A percentile compares a stretch with the other conserved stretches of the same genome.
Evolutionary conservation across 2,113 vertebrate species (phyloP).

Genomic region (Cacatua alba): DNA sequence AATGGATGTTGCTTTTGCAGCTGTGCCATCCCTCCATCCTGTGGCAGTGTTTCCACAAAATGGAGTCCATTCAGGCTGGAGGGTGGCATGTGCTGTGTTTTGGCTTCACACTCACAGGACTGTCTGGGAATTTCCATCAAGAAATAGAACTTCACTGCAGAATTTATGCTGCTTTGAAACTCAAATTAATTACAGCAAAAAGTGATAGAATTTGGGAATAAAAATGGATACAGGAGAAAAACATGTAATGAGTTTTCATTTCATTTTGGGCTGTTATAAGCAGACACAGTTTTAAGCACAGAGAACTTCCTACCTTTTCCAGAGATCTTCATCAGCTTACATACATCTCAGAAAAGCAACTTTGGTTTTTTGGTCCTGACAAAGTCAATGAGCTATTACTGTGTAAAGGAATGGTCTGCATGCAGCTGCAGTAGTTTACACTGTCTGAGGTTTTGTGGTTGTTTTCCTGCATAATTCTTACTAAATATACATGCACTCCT

Average conservation of each 20-base stretch:
- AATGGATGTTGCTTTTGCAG: not conserved
- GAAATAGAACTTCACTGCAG: not conserved
- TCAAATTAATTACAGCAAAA: not conserved
- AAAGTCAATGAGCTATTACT: not conserved
- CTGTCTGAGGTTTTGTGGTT: not conserved
- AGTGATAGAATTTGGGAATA: not conserved
- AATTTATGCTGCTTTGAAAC: not conserved
- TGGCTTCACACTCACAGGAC: not conserved
- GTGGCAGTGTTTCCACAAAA: not conserved
- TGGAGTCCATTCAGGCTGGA: not conserved
- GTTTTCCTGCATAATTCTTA: not conserved
- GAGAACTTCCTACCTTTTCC: not conserved
- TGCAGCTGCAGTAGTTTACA: not conserved
- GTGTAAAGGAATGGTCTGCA: not conserved
- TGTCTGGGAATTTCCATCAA: not conserved
- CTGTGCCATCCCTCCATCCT: not conserved
- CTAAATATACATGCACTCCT: not conserved
- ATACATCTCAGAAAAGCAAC: not conserved
- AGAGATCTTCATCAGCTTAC: not conserved
- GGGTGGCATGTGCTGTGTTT: not conserved
- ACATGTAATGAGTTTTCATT: not conserved
- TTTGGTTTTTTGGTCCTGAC: not conserved
- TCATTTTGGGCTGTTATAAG: not conserved
- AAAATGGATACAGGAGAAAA: not conserved
- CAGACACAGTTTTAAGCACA: not conserved